Base-by-base conservation (phyloP, 2,797 vertebrate genomes). In the Discoglossus pictus region DNA sequence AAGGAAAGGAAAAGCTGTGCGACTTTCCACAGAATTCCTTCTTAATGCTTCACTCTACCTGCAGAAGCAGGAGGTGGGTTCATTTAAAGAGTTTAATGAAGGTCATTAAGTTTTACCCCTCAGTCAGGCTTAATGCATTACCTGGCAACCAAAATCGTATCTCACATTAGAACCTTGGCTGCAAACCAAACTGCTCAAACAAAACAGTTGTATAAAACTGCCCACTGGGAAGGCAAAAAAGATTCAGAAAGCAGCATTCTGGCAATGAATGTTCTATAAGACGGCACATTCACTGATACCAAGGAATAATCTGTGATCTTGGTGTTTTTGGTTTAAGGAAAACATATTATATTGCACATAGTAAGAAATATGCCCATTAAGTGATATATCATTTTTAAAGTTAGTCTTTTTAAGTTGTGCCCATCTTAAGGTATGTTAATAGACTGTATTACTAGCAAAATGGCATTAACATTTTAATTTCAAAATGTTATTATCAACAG, bases 101-200 rank as follows among this genome's bases (percentile, higher is more conserved):
- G 84, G 86, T 84, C 83, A 82, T 88, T 86, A 86, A 83, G 78
- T 85, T 86, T 88, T 86, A 84, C 84, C 84, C 84, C 86, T 85
- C 76, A 83, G 87, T 82, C 86, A 81, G 82, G 76, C 76, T 88
- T 87, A 90, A 89, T 87, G 86, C 24, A 11, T 77, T 84, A 82
- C 87, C 88, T 89, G 86, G 88, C 85, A 89, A 79, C 83, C 80
- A 82, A 85, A 82, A 86, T 80, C 70, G 67, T 80, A 87, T 80
- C 82, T 81, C 78, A 75, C 42, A 60, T 87, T 88, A 85, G 84
- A 87, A 78, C 80, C 80, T 76, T 87, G 86, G 82, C 88, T 83
- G 77, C 75, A 75, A 79, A 82, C 83, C 86, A 87, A 87, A 74
- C 85, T 79, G 80, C 16, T 1, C 82, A 83, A 84, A 83, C 82